phyloP scores from a whole-genome alignment of 2,797 vertebrate species.

The Dallia pectoralis region DNA sequence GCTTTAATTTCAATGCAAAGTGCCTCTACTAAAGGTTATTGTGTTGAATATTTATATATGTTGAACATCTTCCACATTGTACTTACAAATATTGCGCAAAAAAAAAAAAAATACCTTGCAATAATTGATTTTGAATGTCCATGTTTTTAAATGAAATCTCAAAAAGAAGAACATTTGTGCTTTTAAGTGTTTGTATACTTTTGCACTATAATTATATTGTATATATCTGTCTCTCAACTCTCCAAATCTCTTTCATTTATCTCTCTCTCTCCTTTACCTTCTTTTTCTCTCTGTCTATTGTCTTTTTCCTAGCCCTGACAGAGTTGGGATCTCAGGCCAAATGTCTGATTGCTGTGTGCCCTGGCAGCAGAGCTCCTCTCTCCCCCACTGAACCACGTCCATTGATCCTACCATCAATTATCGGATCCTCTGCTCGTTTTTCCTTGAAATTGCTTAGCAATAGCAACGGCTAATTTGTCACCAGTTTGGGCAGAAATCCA shows the following conservation, averaged over 20 bases:
- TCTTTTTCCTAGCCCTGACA: background rate
- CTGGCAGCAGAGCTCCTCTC: slow-evolving; percentile 47
- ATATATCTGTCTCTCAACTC: background rate
- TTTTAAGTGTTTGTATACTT: too few relatives aligned
- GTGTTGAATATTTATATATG: too few relatives aligned
- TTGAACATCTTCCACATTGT: too few relatives aligned
- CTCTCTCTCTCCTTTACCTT: too few relatives aligned
- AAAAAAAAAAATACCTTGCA: too few relatives aligned
- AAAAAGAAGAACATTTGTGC: too few relatives aligned
- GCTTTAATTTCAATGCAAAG: too few relatives aligned
- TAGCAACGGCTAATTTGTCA: slow-evolving; percentile 49
- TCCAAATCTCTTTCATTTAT: background rate
- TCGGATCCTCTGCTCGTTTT: slow-evolving; percentile 26
- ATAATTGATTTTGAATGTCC: too few relatives aligned
- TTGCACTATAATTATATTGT: too few relatives aligned
- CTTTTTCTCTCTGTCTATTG: background rate
- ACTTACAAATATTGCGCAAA: too few relatives aligned
- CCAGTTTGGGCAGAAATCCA: slow-evolving; percentile 56
- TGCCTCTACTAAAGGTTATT: too few relatives aligned
- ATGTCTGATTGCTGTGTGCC: slow-evolving; percentile 20
- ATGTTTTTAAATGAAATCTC: too few relatives aligned
- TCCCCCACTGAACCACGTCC: slow-evolving; percentile 25
- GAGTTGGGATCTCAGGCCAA: background rate
- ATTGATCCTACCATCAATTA: slow-evolving; percentile 44
- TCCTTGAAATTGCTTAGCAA: slow-evolving; percentile 46